Conservation (phyloP, 1,140 invertebrate species). For the Trialeurodes vaporariorum region DNA sequence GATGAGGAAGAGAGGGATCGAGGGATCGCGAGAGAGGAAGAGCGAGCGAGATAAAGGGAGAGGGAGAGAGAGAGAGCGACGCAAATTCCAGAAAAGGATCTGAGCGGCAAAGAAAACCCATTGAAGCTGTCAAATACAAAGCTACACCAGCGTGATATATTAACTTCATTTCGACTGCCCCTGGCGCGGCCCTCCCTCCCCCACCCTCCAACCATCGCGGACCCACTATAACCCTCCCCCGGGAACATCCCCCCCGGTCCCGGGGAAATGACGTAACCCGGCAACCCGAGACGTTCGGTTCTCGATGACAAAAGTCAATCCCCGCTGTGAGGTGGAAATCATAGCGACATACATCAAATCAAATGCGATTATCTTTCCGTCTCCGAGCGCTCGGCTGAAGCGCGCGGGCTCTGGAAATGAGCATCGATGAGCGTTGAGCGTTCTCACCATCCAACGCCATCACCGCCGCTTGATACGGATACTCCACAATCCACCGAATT, state of each 20-base stretch:
- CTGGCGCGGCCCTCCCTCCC: conserved; percentile 3
- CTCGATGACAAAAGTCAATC: neutral
- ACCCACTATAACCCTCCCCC: conserved; percentile 5
- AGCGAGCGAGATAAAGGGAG: neutral
- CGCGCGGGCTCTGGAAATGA: neutral
- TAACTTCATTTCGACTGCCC: conserved; percentile 29
- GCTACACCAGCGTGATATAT: conserved; percentile 32
- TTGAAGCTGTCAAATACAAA: conserved; percentile 34
- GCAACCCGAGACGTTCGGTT: neutral
- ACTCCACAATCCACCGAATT: too few species aligned
- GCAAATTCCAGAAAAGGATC: conserved; percentile 12
- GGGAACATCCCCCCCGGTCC: neutral
- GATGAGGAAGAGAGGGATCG: conserved; percentile 6
- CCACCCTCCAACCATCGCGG: conserved; percentile 2
- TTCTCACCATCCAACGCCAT: too few species aligned
- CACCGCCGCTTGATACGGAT: too few species aligned
- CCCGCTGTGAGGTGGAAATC: neutral
- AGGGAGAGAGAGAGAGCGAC: conserved; percentile 3
- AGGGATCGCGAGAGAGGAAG: conserved; percentile 6
- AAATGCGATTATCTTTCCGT: neutral
- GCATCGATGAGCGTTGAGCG: neutral
- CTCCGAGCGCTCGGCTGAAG: neutral
- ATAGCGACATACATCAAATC: conserved; percentile 3
- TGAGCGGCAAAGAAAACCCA: conserved; percentile 25
- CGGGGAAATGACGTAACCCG: neutral